phyloP scores from a whole-genome alignment of 2,888 invertebrate species.

The Perithous albicinctus region DNA sequence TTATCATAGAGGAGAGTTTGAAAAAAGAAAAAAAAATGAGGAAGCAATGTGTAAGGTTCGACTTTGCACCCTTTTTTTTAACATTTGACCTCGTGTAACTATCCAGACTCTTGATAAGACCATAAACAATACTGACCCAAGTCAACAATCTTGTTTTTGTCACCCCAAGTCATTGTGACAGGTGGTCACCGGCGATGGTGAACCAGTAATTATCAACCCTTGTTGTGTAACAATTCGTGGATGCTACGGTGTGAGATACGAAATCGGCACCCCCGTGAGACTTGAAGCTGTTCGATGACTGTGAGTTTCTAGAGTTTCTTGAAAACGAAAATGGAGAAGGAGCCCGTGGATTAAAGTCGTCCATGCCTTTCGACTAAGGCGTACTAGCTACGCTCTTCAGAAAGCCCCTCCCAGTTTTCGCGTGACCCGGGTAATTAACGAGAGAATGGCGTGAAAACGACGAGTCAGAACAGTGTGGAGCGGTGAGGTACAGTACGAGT shows the following conservation, averaged over 20 bases:
- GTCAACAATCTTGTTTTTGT: slow-evolving; percentile 7
- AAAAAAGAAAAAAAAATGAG: too few species aligned
- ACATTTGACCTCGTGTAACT: too few species aligned
- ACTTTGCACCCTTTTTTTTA: too few species aligned
- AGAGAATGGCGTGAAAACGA: slow-evolving; percentile 70
- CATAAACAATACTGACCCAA: not conserved
- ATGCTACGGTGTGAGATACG: not conserved
- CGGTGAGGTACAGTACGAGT: slow-evolving; percentile 6
- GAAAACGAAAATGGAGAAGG: not conserved
- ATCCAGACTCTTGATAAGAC: not conserved
- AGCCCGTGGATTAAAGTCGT: slow-evolving; percentile 36
- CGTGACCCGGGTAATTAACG: slow-evolving; percentile 71
- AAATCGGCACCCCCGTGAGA: slow-evolving; percentile 4
- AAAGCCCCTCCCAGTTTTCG: slow-evolving; percentile 53
- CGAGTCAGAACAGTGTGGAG: slow-evolving; percentile 38
- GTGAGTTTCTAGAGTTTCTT: slow-evolving; percentile 14
- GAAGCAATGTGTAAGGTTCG: too few species aligned
- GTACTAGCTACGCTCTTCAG: not conserved
- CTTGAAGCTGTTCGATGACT: slow-evolving; percentile 5
- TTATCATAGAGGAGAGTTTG: too few species aligned
- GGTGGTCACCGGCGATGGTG: not conserved
- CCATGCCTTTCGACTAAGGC: slow-evolving; percentile 51
- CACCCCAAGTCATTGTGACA: not conserved
- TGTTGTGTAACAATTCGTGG: not conserved
- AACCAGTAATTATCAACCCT: slow-evolving; percentile 11